Evolutionary conservation across 2,888 invertebrate genomes (phyloP), one percentile per base, ranked within the genome.

Genomic region (Melanchra persicariae): DNA sequence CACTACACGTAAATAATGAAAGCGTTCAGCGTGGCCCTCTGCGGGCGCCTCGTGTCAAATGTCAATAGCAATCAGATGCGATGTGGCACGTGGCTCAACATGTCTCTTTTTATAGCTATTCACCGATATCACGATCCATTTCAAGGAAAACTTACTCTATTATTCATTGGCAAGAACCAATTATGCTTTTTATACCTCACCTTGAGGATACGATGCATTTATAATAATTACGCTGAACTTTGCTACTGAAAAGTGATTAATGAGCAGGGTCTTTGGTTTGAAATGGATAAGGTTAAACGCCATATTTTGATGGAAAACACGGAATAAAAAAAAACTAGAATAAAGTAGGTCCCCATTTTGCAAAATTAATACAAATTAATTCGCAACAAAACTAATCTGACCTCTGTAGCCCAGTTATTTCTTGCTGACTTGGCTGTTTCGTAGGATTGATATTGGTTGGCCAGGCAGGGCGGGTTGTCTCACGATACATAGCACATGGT

Each of bases 1-100:
- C 85, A 88, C 88, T 90, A 88, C 88, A 91, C 90, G 90, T 94
- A 92, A 94, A 94, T 94, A 94, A 94, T 94, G 91, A 92, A 94
- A 92, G 88, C 89, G 88, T 89, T 91, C 89, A 87, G 82, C 86
- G 87, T 79, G 76, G 80, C 87, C 75, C 83, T 85, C 87, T 76
- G 79, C 85, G 86, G 82, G 83, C 81, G 86, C 74, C 87, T 87
- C 87, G 84, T 89, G 91, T 91, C 90, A 90, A 90, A 91, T 91
- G 91, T 89, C 92, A 91, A 91, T 90, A 89, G 84, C 86, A 87
- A 91, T 89, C 87, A 85, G 87, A 85, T 85, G 84, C 78, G 79
- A 83, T 71, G 72, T 67, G 81, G 74, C 84, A 86, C 86, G 81
- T 84, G 83, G 67, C 75, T 70, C 73, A 77, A 67, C 77, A 70